Conservation (phyloP, 2,888 invertebrate species). For the Scelioninae gen. 1 region DNA sequence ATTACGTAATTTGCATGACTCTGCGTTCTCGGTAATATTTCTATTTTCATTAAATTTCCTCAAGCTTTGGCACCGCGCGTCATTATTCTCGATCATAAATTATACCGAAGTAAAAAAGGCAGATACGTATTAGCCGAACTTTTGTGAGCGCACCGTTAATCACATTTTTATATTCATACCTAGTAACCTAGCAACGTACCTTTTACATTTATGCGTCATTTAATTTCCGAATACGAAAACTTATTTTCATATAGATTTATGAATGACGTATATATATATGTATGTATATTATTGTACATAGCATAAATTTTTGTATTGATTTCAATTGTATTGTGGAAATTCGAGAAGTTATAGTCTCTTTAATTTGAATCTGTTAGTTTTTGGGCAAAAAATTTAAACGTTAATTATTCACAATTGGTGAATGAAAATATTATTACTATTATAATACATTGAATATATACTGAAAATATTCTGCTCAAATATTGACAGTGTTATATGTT, state of each 20-base stretch:
- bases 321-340: not conserved
- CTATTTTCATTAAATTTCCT: conserved; percentile 63
- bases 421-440: too few species aligned
- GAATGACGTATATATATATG: conserved; percentile 13
- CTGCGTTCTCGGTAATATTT: conserved; percentile 36
- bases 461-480: too few species aligned
- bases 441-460: too few species aligned
- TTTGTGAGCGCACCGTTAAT: conserved; percentile 56
- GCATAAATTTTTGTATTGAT: conserved; percentile 20
- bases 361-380: too few species aligned
- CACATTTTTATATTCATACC: conserved; percentile 66
- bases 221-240: conserved; percentile 54
- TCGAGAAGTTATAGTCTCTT: not conserved
- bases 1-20: conserved; percentile 60
- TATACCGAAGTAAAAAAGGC: conserved; percentile 48
- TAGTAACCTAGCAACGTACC: conserved; percentile 55
- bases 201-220: conserved; percentile 61
- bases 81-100: conserved; percentile 65
- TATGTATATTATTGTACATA: not conserved
- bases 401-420: too few species aligned
- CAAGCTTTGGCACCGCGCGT: conserved; percentile 53
- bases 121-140: conserved; percentile 65
- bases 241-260: conserved; percentile 59
- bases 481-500: too few species aligned
- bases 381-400: too few species aligned